Evolutionary conservation across 30 jellyfish, hydroid and myxozoan species (phyloP).

Genomic region (Chrysaora quinquecirrha): DNA sequence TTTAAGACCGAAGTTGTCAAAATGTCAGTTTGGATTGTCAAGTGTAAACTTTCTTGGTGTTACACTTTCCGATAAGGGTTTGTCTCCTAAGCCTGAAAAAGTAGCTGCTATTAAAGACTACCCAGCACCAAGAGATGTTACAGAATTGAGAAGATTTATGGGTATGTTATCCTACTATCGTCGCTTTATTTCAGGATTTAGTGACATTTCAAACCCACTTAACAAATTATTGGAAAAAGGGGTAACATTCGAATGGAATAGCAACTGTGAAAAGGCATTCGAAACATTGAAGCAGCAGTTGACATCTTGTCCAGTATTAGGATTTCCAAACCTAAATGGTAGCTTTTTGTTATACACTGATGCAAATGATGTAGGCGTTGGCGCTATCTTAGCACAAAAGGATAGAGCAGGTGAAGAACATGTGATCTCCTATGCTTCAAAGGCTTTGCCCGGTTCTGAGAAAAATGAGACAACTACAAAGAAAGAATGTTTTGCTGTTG

Average conservation of each 20-base stretch:
- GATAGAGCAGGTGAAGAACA: neutral
- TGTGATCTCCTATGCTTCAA: neutral
- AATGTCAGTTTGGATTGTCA: neutral
- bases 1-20: neutral
- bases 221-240: neutral
- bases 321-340: neutral
- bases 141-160: neutral
- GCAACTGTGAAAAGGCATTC: slow-evolving; percentile 6
- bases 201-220: neutral
- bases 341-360: neutral
- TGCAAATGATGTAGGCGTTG: slow-evolving; percentile 3
- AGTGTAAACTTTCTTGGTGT: neutral
- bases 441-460: slow-evolving; percentile 1
- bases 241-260: neutral
- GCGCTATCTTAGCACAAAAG: neutral
- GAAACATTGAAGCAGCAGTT: neutral
- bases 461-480: slow-evolving; percentile 12
- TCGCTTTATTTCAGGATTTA: neutral
- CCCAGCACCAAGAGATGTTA: neutral
- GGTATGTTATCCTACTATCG: slow-evolving; percentile 5
- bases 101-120: neutral
- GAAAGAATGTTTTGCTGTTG: slow-evolving; percentile 2
- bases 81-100: neutral
- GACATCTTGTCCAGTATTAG: neutral
- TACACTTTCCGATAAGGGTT: neutral